These are phyloP conservation scores for Chloropsis hardwickii DNA, from an alignment of 2,113 vertebrate species.

Conservation along the genomic window DNA sequence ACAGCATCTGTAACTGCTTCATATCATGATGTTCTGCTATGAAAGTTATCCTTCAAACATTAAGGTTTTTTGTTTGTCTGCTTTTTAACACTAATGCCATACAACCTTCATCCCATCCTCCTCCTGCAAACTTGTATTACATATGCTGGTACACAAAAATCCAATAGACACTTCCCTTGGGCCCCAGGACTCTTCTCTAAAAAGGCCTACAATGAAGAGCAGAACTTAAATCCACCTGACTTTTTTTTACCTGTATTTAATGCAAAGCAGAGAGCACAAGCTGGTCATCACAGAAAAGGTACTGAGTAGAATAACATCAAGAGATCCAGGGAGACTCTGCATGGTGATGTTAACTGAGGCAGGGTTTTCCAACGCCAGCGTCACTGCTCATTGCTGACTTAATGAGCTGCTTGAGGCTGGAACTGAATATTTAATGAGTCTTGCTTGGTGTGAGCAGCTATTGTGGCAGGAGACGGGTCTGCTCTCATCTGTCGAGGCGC, in stretches of 20 bases:
- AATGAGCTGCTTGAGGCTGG: constrained; percentile 83
- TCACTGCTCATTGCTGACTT: constrained; percentile 78
- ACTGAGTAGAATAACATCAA: constrained; percentile 68
- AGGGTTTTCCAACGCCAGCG: constrained; percentile 71
- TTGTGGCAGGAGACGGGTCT: constrained; percentile 78
- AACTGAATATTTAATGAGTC: constrained; percentile 84
- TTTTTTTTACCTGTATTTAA: constrained; percentile 84
- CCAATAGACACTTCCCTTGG: background rate
- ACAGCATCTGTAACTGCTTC: background rate
- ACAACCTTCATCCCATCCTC: constrained; percentile 8
- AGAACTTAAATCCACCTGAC: constrained; percentile 5
- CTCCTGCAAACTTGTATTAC: constrained; percentile 3
- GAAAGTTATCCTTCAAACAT: background rate
- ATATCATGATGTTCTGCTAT: background rate
- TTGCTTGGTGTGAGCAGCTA: constrained; percentile 74
- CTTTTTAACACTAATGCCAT: background rate
- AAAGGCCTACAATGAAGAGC: constrained; percentile 34
- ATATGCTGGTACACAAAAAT: constrained; percentile 24
- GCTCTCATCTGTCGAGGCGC: constrained; percentile 67
- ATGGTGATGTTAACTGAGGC: constrained; percentile 72
- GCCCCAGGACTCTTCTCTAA: constrained; percentile 21
- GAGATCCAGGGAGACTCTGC: constrained; percentile 71
- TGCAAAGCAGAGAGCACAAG: constrained; percentile 86
- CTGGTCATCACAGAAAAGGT: constrained; percentile 83
- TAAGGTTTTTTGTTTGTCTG: background rate